Evolutionary conservation across 30 jellyfish, hydroid and myxozoan genomes (phyloP), one percentile per base, ranked within the genome.

Genomic region (Aurelia coerulea): DNA sequence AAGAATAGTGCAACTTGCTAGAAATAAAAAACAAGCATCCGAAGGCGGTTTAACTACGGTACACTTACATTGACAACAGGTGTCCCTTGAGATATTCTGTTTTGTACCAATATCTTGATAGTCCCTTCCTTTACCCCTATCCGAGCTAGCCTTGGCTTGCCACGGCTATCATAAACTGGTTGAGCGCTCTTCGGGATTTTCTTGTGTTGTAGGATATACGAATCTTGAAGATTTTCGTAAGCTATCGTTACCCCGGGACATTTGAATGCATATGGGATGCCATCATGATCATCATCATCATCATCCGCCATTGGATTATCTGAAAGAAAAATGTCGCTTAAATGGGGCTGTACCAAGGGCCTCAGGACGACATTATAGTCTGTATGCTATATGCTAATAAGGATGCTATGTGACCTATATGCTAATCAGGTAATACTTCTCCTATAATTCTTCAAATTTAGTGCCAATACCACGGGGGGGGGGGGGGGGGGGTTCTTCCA

Each of bases 111-210:
- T 11, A 79, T 65, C 31, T 29, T 42, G 31, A 79, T 63, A 1
- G n/a, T 13, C 17, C 89, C 80, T 19, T 79, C 89, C 62, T 64
- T 79, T 3, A 79, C 80, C 10, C 89, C 10, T 81, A 79, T 79
- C 89, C 89, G 65, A 0, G 89, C 65, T 6, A 2, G 64, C 63
- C 50, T 63, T 32, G 0, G 64, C 17, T 10, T 66, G 4, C 70
- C 70, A 60, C 14, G 3, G 31, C 35, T 23, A 12, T 60, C 70
- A 23, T 2, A 15, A 5, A 60, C 2, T 60, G 31, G 70, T 33
- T n/a, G 65, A 51, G 19, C 11, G n/a, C 34, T 49, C 53, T 11
- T 42, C 17, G 89, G 89, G 13, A 64, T 79, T 53, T 79, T 79
- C 73, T 49, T 64, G 63, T 79, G 89, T 2, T 17, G 74, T 65